Conservation (phyloP, 1,140 invertebrate species). For the Drosophila persimilis region DNA sequence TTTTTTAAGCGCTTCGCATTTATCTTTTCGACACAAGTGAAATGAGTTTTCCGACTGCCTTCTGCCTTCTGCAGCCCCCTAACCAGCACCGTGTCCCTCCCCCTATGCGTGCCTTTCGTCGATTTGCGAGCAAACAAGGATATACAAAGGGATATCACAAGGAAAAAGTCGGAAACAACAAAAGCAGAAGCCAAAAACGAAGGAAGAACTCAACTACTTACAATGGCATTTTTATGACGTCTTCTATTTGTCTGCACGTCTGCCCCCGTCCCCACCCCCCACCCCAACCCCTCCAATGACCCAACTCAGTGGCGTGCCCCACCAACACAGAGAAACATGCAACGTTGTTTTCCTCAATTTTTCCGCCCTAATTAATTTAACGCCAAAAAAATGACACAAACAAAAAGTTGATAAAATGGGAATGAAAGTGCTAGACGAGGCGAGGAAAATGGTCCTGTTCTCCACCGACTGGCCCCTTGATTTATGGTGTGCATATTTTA, state of each 20-base stretch:
- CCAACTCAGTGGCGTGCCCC: conserved; percentile 10
- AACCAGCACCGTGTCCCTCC: background rate
- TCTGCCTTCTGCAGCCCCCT: background rate
- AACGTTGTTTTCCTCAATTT: conserved; percentile 2
- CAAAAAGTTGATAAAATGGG: conserved; percentile 53
- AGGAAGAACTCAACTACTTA: conserved; percentile 65
- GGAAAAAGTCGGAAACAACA: conserved; percentile 36
- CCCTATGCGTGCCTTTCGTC: conserved; percentile 66
- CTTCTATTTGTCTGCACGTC: conserved; percentile 56
- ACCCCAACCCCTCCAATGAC: too few relatives aligned
- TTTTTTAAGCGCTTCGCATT: conserved; percentile 82
- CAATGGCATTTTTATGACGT: conserved; percentile 80
- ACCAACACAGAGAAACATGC: background rate
- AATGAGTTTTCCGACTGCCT: conserved; percentile 63
- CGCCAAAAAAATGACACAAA: conserved; percentile 58
- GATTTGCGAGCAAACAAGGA: conserved; percentile 58
- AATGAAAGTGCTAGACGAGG: conserved; percentile 52
- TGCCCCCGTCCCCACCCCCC: background rate
- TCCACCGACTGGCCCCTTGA: conserved; percentile 20
- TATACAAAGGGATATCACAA: conserved; percentile 39
- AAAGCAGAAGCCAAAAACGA: conserved; percentile 25
- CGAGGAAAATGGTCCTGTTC: conserved; percentile 43
- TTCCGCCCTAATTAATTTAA: conserved; percentile 68
- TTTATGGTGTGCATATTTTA: conserved; percentile 45
- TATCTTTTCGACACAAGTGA: conserved; percentile 80